Evolutionary conservation across 2,888 invertebrate genomes (phyloP).

Genomic region (Napeogenes inachia): DNA sequence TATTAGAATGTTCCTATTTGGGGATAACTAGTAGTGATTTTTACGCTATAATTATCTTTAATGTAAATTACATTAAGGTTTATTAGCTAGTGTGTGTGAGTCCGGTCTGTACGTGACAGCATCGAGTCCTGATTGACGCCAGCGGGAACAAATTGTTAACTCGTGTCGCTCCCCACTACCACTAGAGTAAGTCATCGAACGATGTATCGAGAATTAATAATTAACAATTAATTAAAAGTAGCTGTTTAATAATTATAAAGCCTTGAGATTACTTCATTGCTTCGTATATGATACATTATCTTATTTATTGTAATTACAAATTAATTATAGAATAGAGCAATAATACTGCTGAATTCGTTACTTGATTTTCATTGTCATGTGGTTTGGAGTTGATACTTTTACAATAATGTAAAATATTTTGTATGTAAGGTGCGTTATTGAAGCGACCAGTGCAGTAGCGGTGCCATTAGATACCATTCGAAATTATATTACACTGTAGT

Average conservation of each 20-base stretch:
- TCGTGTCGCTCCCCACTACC: conserved; percentile 54
- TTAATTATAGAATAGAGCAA: conserved; percentile 52
- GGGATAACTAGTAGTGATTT: conserved; percentile 5
- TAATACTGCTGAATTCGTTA: conserved; percentile 50
- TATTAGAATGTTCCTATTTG: conserved; percentile 5
- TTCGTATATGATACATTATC: conserved; percentile 35
- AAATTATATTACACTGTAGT: conserved; percentile 13
- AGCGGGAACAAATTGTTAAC: conserved; percentile 61
- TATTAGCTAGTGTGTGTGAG: background rate
- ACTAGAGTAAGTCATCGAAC: conserved; percentile 57
- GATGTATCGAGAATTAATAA: conserved; percentile 50
- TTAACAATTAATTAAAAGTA: conserved; percentile 54
- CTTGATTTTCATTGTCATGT: conserved; percentile 44
- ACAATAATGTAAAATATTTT: conserved; percentile 27
- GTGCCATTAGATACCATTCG: conserved; percentile 52
- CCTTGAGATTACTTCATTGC: conserved; percentile 57
- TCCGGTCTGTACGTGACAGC: background rate
- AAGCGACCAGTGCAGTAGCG: conserved; percentile 49
- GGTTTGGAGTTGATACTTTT: conserved; percentile 40
- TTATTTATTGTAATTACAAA: conserved; percentile 41
- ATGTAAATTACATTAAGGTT: background rate
- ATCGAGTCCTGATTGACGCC: background rate
- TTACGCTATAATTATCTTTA: background rate
- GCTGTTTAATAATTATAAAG: conserved; percentile 53
- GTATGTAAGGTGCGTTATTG: conserved; percentile 28